These are phyloP conservation scores for Leptobrachium ailaonicum DNA, from an alignment of 2,113 vertebrate genomes.

Conservation along the genomic window DNA sequence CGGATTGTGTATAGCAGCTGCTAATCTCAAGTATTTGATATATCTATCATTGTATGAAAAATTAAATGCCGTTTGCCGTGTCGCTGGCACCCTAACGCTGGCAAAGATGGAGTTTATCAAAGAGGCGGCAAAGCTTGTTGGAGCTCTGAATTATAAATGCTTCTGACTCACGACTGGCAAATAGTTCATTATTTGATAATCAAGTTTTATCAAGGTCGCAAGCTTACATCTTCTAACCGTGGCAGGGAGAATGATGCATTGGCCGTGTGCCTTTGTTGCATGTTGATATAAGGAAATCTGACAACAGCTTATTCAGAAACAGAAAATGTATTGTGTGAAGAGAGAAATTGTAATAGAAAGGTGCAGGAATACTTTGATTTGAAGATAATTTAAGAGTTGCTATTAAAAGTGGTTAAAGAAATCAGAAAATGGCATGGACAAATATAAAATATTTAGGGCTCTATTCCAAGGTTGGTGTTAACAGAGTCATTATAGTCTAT, in stretches of 20 bases:
- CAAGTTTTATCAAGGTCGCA: constrained; percentile 1
- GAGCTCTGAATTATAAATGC: background rate
- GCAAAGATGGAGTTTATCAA: background rate
- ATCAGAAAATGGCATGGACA: no score
- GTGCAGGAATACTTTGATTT: no score
- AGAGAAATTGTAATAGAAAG: background rate
- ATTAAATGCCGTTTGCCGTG: background rate
- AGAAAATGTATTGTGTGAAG: background rate
- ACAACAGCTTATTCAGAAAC: background rate
- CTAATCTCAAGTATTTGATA: background rate
- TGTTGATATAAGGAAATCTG: constrained; percentile 3
- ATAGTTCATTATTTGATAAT: background rate
- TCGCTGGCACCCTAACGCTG: background rate
- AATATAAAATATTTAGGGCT: no score
- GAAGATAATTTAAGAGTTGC: no score
- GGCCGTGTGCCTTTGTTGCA: background rate
- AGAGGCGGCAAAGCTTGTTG: background rate
- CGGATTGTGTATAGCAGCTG: no score
- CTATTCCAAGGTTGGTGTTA: no score
- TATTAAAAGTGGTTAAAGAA: no score
- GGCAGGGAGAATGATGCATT: background rate
- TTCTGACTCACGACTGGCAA: background rate
- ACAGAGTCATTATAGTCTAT: no score
- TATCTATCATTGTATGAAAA: background rate
- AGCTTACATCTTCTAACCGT: background rate